These are phyloP conservation scores for Molossus molossus DNA, from an alignment of 2,797 vertebrate genomes.

Conservation along the genomic window DNA sequence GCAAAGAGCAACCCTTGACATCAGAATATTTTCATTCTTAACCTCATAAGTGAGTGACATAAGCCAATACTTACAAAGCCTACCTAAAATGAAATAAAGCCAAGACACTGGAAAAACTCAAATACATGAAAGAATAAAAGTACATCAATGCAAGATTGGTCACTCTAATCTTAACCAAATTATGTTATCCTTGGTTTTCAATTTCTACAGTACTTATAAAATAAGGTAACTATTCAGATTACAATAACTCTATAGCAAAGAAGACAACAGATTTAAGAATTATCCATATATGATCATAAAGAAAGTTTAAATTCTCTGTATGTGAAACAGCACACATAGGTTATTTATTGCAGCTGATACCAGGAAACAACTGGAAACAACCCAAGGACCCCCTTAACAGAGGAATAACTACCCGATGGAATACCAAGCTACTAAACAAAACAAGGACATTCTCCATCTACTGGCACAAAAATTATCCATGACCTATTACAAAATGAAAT, in stretches of 20 bases:
- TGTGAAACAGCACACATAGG: background rate
- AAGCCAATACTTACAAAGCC: background rate
- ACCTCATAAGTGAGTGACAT: background rate
- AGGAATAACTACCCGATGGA: background rate
- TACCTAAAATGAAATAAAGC: slow-evolving; percentile 19
- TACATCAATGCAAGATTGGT: background rate
- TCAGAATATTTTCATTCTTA: slow-evolving; percentile 50
- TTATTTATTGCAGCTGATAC: slow-evolving; percentile 5
- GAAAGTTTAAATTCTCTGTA: slow-evolving; percentile 3
- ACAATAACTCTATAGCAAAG: background rate
- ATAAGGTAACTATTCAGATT: background rate
- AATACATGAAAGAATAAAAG: slow-evolving; percentile 2
- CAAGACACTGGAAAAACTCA: slow-evolving; percentile 15
- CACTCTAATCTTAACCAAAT: slow-evolving; percentile 43
- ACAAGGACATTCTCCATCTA: background rate
- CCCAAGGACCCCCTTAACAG: background rate
- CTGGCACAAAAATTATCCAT: background rate
- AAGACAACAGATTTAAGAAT: background rate
- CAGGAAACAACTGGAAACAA: background rate
- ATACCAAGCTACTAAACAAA: background rate
- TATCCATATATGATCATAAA: background rate
- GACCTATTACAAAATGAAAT: background rate
- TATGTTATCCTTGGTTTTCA: slow-evolving; percentile 8
- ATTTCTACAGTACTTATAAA: slow-evolving; percentile 29
- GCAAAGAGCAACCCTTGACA: slow-evolving; percentile 39